These are phyloP conservation scores for Arrhamphus sclerolepis DNA, from an alignment of 2,797 vertebrate species.

Conservation along the genomic window DNA sequence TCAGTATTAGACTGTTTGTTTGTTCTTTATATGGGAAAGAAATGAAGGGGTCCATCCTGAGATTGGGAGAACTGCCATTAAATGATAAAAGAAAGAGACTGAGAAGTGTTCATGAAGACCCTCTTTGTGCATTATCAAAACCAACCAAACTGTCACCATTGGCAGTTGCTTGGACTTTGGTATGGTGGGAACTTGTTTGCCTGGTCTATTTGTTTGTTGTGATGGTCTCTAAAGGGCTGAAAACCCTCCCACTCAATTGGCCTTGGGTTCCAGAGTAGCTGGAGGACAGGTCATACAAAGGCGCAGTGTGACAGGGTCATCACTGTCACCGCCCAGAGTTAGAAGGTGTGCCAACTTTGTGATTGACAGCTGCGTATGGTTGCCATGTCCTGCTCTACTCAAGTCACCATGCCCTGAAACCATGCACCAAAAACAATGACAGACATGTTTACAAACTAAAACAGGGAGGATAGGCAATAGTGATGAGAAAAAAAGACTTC, in stretches of 20 bases:
- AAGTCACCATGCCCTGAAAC: constrained; percentile 52
- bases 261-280: constrained; percentile 62
- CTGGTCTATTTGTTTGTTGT: constrained; percentile 74
- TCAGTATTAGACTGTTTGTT: not conserved
- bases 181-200: constrained; percentile 76
- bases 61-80: constrained; percentile 41
- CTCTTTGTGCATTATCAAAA: constrained; percentile 69
- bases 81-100: constrained; percentile 45
- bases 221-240: constrained; percentile 50
- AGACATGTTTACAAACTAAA: constrained; percentile 65
- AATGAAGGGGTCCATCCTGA: constrained; percentile 21
- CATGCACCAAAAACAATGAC: constrained; percentile 40
- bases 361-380: constrained; percentile 69
- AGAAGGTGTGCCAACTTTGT: constrained; percentile 66
- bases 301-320: constrained; percentile 73
- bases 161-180: constrained; percentile 67
- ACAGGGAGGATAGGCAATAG: constrained; percentile 37
- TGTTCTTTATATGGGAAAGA: constrained; percentile 9
- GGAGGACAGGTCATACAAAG: constrained; percentile 75
- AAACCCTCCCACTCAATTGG: constrained; percentile 67
- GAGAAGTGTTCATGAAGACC: constrained; percentile 58
- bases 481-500: constrained; percentile 54
- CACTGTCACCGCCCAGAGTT: constrained; percentile 58
- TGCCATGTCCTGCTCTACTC: constrained; percentile 69
- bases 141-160: constrained; percentile 67